These are phyloP conservation scores for Drosophila recens DNA, from an alignment of 2,888 invertebrate genomes.

Conservation along the genomic window DNA sequence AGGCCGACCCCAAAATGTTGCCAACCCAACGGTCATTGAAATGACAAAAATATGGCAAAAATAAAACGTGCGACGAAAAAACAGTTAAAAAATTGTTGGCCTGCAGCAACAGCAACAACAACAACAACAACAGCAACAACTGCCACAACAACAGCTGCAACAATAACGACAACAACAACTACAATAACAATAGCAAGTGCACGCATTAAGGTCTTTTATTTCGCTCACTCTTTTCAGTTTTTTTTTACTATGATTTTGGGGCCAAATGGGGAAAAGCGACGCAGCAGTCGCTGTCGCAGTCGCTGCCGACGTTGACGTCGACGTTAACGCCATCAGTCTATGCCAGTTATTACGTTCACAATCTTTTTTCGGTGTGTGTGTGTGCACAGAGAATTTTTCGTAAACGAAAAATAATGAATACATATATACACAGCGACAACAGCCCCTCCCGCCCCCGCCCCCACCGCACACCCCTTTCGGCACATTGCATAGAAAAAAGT, in stretches of 20 bases:
- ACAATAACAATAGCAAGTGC: slow-evolving; percentile 67
- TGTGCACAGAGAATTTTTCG: slow-evolving; percentile 72
- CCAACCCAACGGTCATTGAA: slow-evolving; percentile 70
- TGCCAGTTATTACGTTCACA: slow-evolving; percentile 79
- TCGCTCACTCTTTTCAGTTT: slow-evolving; percentile 45
- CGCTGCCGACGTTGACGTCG: slow-evolving; percentile 25
- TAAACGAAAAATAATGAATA: slow-evolving; percentile 82
- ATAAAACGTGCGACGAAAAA: slow-evolving; percentile 49
- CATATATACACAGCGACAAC: slow-evolving; percentile 68
- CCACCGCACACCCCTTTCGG: slow-evolving; percentile 28
- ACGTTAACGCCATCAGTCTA: slow-evolving; percentile 68
- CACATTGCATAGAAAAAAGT: slow-evolving; percentile 80
- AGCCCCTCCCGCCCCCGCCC: slow-evolving; percentile 2
- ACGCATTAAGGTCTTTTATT: slow-evolving; percentile 74
- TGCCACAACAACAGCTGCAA: slow-evolving; percentile 33
- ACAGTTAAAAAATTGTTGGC: slow-evolving; percentile 69
- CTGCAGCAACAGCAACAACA: slow-evolving; percentile 52
- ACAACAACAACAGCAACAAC: background rate
- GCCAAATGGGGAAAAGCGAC: slow-evolving; percentile 67
- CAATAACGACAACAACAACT: slow-evolving; percentile 54
- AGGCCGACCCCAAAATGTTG: slow-evolving; percentile 38
- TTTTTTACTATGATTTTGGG: slow-evolving; percentile 51
- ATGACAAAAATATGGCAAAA: slow-evolving; percentile 76
- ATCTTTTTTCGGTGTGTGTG: slow-evolving; percentile 67
- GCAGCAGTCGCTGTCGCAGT: slow-evolving; percentile 50